Evolutionary conservation across 2,113 vertebrate species (phyloP).

Genomic region (Gopherus evgoodei): DNA sequence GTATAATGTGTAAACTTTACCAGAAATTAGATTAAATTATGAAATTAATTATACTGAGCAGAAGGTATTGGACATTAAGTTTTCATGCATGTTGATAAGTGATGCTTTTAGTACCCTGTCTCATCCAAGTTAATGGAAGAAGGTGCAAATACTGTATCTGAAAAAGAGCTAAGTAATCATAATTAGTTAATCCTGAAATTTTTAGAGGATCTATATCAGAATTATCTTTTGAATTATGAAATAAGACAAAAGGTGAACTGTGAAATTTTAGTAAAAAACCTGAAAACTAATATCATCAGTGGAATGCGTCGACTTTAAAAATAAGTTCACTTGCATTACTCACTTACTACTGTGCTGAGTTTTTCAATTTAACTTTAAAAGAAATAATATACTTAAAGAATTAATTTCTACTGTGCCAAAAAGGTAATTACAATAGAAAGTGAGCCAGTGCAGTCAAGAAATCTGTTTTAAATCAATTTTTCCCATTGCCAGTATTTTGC

Average conservation of each 20-base stretch:
- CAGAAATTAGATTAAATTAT: constrained; percentile 53
- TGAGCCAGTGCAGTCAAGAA: neutral
- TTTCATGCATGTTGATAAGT: constrained; percentile 12
- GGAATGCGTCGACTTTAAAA: neutral
- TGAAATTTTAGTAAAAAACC: neutral
- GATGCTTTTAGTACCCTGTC: neutral
- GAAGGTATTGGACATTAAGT: neutral
- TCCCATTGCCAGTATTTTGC: neutral
- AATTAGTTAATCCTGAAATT: neutral
- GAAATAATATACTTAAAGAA: neutral
- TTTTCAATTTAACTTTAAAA: neutral
- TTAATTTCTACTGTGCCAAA: neutral
- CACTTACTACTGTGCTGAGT: neutral
- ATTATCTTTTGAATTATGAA: neutral
- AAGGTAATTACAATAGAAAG: neutral
- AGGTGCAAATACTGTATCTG: neutral
- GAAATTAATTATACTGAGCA: constrained; percentile 34
- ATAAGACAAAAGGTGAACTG: neutral
- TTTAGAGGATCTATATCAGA: neutral
- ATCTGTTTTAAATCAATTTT: neutral
- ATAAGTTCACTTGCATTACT: neutral
- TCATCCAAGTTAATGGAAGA: neutral
- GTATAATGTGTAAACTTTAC: constrained; percentile 32
- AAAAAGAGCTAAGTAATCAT: neutral
- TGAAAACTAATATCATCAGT: neutral